These are phyloP conservation scores for Stigmatopora argus DNA, from an alignment of 2,113 vertebrate genomes.

Conservation along the genomic window DNA sequence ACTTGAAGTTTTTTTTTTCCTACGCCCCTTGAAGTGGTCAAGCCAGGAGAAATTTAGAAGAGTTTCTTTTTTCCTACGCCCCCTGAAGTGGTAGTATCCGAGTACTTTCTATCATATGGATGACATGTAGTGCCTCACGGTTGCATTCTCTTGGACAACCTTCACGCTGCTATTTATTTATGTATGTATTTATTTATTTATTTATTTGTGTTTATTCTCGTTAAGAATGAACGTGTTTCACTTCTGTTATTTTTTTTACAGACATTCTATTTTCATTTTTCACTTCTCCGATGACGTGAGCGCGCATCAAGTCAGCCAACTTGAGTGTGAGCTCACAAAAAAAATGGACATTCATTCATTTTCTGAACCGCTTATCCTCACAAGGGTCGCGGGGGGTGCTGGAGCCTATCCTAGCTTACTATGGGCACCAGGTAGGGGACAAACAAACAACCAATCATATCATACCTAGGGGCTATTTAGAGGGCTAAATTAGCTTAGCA, in stretches of 20 bases:
- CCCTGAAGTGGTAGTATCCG: not conserved
- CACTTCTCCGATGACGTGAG: not conserved
- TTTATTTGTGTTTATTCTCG: not conserved
- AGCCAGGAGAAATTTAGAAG: not conserved
- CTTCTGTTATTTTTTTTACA: not conserved
- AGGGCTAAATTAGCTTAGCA: no score
- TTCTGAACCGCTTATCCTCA: no score
- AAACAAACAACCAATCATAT: no score
- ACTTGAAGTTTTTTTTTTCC: not conserved
- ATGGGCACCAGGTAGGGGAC: no score
- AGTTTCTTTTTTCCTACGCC: not conserved
- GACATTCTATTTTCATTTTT: not conserved
- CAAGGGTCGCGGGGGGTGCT: no score
- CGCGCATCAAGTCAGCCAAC: slow-evolving; percentile 80
- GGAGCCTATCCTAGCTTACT: no score
- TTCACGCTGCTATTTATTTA: slow-evolving; percentile 2
- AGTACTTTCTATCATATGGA: not conserved
- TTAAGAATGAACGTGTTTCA: not conserved
- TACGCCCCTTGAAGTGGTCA: not conserved
- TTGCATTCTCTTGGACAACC: slow-evolving; percentile 1
- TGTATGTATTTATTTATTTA: no score
- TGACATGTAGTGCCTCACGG: slow-evolving; percentile 4
- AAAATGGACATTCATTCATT: slow-evolving; percentile 4
- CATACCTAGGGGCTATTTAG: no score
- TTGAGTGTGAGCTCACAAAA: slow-evolving; percentile 64